These are phyloP conservation scores for Tipula lateralis DNA, from an alignment of 2,888 invertebrate species.

Conservation along the genomic window DNA sequence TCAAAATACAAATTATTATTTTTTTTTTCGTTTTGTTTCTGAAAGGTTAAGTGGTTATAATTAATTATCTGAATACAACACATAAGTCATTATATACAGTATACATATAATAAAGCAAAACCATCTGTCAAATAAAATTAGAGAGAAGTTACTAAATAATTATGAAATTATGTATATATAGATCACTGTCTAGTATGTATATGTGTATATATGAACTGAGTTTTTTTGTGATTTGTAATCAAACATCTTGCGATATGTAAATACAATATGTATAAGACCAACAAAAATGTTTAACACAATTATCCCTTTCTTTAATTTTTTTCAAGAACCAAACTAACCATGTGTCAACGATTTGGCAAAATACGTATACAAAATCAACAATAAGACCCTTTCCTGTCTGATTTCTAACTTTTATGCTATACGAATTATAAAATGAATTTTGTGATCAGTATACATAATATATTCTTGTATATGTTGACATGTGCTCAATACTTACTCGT, in stretches of 20 bases:
- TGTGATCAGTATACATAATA: constrained; percentile 20
- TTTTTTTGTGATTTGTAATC: background rate
- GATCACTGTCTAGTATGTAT: background rate
- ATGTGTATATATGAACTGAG: background rate
- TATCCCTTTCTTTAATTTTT: constrained; percentile 20
- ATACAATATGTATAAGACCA: background rate
- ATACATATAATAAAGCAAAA: background rate
- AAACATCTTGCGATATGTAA: constrained; percentile 24
- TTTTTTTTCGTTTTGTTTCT: background rate
- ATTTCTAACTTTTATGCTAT: background rate
- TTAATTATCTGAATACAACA: constrained; percentile 1
- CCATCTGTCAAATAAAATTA: constrained; percentile 11
- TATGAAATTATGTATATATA: background rate
- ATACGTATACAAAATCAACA: background rate
- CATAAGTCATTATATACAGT: background rate
- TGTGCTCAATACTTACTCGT: background rate
- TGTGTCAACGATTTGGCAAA: constrained; percentile 24
- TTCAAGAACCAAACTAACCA: background rate
- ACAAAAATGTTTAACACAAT: background rate
- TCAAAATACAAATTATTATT: background rate
- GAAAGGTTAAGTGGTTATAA: constrained; percentile 1
- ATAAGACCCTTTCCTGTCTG: constrained; percentile 15
- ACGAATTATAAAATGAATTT: background rate
- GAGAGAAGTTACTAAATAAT: background rate
- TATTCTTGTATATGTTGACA: background rate